These are phyloP conservation scores for Lophochroa leadbeateri DNA, from an alignment of 2,113 vertebrate genomes.

Conservation along the genomic window DNA sequence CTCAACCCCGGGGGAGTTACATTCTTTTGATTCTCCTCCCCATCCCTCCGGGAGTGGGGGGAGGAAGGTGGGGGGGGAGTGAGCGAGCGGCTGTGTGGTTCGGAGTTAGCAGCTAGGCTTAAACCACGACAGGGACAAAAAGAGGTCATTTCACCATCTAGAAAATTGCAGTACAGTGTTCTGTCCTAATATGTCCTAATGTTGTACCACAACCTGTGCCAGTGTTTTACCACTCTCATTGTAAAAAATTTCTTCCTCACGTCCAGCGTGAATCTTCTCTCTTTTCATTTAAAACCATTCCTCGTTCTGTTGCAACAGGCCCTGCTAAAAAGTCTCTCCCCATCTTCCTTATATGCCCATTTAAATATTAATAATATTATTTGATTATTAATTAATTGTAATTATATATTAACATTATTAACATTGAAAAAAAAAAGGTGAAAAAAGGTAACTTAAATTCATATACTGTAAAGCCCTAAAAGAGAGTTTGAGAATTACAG, in stretches of 20 bases:
- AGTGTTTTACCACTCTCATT: background rate
- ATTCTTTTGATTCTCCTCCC: too few species aligned
- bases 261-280: background rate
- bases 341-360: background rate
- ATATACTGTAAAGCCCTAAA: background rate
- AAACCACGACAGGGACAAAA: too few species aligned
- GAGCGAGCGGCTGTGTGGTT: too few species aligned
- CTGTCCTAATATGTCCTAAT: too few species aligned
- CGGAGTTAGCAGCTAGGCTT: too few species aligned
- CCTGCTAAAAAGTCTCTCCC: background rate
- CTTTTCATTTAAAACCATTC: background rate
- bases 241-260: background rate
- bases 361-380: background rate
- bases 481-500: background rate
- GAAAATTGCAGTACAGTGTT: too few species aligned
- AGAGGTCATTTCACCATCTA: too few species aligned
- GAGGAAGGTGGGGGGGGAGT: too few species aligned
- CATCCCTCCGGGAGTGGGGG: too few species aligned
- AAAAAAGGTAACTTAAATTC: background rate
- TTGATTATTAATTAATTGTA: background rate
- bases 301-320: background rate
- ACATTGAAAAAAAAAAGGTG: rapidly evolving
- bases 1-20: too few species aligned
- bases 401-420: background rate
- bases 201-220: background rate